Percentiles rank a stretch among this genome's conserved stretches.
These are phyloP conservation scores for Delphinus delphis DNA, from an alignment of 2,113 vertebrate species.

Conservation along the genomic window DNA sequence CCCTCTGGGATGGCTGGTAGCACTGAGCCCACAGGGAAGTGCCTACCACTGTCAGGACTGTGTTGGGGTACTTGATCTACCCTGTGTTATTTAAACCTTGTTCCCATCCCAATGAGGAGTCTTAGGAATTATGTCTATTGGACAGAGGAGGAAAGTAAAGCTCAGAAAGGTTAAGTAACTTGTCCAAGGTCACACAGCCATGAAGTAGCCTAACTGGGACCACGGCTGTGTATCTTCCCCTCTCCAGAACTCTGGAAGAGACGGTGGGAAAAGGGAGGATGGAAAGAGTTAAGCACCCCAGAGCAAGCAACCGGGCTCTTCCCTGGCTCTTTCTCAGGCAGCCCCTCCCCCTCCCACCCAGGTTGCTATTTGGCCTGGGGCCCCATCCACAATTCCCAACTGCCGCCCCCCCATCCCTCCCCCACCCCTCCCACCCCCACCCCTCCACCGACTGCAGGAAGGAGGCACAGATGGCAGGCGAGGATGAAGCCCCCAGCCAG, in stretches of 20 bases:
- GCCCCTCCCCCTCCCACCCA: neutral
- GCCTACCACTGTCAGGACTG: accelerated
- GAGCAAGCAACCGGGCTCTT: neutral
- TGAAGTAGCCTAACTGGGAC: neutral
- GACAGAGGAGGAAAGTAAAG: neutral
- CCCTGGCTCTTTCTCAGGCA: neutral
- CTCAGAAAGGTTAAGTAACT: neutral
- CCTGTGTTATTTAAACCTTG: neutral
- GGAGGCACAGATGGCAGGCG: constrained; percentile 77
- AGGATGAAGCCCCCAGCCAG: constrained; percentile 69
- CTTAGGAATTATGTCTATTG: neutral
- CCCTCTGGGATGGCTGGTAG: neutral
- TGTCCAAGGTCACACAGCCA: neutral
- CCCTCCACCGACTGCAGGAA: constrained; percentile 26
- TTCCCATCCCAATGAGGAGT: neutral
- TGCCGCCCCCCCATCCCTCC: neutral
- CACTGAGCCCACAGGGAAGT: too few relatives aligned
- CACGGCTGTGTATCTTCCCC: neutral
- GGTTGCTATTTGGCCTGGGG: constrained; percentile 34
- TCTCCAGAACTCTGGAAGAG: neutral
- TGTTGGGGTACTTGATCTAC: neutral
- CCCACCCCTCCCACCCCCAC: neutral
- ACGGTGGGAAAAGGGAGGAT: too few relatives aligned
- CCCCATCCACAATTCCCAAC: neutral
- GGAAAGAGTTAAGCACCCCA: constrained; percentile 7